Evolutionary conservation across 2,113 vertebrate genomes (phyloP).

Genomic region (Manacus vitellinus): DNA sequence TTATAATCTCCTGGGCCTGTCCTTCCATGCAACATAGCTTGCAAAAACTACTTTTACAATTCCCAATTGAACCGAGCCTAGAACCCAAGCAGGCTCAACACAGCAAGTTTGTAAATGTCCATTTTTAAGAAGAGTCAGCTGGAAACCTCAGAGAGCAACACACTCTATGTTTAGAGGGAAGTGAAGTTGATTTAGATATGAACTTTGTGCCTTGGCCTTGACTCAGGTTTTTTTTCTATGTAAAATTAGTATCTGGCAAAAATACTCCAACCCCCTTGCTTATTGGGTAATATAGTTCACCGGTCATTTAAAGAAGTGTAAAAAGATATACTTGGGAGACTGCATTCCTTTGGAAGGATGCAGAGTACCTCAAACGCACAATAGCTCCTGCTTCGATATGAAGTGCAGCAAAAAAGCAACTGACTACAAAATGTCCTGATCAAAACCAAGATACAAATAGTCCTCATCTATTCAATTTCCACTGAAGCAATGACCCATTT

Average conservation of each 20-base stretch:
- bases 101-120: not conserved
- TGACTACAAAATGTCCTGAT: not conserved
- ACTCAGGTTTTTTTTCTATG: not conserved
- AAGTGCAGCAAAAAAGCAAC: not conserved
- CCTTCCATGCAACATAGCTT: not conserved
- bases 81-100: not conserved
- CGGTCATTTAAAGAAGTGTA: slow-evolving; percentile 18
- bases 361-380: not conserved
- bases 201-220: slow-evolving; percentile 26
- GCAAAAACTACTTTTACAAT: not conserved
- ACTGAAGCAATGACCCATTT: slow-evolving; percentile 64
- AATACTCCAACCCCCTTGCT: not conserved
- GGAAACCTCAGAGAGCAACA: not conserved
- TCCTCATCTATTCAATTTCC: slow-evolving; percentile 45
- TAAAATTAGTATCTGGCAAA: slow-evolving; percentile 47
- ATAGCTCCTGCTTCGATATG: not conserved
- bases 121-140: not conserved
- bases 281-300: slow-evolving; percentile 29
- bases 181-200: slow-evolving; percentile 32
- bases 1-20: not conserved
- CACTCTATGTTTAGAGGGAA: not conserved
- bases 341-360: slow-evolving; percentile 18
- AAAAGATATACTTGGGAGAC: slow-evolving; percentile 34
- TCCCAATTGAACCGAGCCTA: not conserved
- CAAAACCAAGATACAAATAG: slow-evolving; percentile 42